These are phyloP conservation scores for Eunapius fragilis DNA, from an alignment of 37 sponge, comb jelly and placozoan genomes.

Conservation along the genomic window DNA sequence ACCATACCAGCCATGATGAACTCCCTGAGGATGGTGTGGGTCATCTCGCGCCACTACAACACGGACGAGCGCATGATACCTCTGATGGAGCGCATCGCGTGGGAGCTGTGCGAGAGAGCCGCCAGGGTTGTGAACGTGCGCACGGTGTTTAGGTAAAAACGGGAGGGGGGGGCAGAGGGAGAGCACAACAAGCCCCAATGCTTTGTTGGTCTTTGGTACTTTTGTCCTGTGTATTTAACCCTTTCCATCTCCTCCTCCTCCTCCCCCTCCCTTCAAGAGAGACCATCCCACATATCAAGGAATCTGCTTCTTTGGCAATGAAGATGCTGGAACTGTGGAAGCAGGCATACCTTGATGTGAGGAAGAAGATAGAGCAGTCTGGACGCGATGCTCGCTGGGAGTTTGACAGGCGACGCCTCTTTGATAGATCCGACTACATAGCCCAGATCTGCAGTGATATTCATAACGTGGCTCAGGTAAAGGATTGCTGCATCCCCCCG, in stretches of 20 bases:
- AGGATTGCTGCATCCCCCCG: neutral
- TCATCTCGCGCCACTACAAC: constrained; percentile 98
- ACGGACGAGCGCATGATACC: constrained; percentile 98
- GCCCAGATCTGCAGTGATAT: constrained; percentile 92
- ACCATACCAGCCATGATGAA: constrained; percentile 97
- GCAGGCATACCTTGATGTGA: constrained; percentile 91
- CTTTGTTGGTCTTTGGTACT: too few relatives aligned
- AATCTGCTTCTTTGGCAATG: constrained; percentile 81
- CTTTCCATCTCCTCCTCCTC: too few relatives aligned
- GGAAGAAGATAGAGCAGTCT: constrained; percentile 98
- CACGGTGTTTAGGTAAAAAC: constrained; percentile 87
- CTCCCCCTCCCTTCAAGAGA: too few relatives aligned
- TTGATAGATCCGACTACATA: constrained; percentile 94
- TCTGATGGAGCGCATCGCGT: constrained; percentile 95
- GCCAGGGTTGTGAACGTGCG: constrained; percentile 85
- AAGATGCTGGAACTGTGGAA: constrained; percentile 87
- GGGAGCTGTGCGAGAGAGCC: constrained; percentile 92
- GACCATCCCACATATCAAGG: constrained; percentile 66
- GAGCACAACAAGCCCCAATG: neutral
- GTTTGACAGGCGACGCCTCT: constrained; percentile 94
- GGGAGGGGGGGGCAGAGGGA: too few relatives aligned
- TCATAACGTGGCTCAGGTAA: constrained; percentile 84
- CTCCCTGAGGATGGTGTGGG: constrained; percentile 99
- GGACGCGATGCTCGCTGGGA: constrained; percentile 99
- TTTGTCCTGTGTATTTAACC: too few relatives aligned